These are phyloP conservation scores for Pygoscelis antarcticus DNA, from an alignment of 2,113 vertebrate species.

Conservation along the genomic window DNA sequence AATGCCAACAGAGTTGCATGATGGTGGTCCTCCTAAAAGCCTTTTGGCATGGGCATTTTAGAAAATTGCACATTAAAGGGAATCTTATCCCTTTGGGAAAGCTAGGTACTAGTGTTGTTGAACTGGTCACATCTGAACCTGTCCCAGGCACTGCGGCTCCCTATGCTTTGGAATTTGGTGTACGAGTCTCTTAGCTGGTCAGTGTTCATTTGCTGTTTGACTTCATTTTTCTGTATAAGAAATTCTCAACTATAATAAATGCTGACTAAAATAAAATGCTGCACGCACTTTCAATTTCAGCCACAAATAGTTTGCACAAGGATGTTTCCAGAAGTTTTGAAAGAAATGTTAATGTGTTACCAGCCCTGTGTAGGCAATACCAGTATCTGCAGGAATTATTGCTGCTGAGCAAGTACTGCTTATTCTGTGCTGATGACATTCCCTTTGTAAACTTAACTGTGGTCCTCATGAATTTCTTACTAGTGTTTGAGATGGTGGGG, in stretches of 20 bases:
- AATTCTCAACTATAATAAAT: background rate
- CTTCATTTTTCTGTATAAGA: background rate
- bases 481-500: background rate
- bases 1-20: fast-evolving
- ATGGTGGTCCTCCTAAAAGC: background rate
- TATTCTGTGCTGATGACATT: background rate
- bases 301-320: background rate
- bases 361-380: background rate
- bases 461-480: background rate
- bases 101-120: background rate
- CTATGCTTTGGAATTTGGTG: background rate
- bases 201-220: background rate
- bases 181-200: background rate
- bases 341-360: background rate
- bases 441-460: background rate
- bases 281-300: background rate
- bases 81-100: background rate
- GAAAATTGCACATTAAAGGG: background rate
- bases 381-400: background rate
- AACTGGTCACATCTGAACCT: background rate
- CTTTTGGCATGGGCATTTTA: background rate
- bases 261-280: background rate
- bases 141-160: no score
- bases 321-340: background rate
- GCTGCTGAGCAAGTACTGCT: background rate